Conservation (phyloP, 2,113 vertebrate species). For the Rhombomys opimus region DNA sequence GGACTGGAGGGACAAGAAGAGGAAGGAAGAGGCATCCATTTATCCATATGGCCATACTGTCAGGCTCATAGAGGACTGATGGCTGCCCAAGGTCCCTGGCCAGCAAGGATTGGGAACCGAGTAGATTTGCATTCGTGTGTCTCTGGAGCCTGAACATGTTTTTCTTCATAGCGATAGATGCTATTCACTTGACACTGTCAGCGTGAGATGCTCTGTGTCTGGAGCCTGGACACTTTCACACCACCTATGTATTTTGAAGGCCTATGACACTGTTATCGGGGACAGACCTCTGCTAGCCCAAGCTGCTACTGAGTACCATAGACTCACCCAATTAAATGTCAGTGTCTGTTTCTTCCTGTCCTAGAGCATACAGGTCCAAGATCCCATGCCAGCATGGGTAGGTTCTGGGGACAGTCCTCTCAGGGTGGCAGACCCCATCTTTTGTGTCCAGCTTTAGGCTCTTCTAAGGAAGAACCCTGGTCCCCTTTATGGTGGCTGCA, state of each 20-base stretch:
- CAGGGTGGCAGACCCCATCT: background rate
- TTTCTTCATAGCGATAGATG: background rate
- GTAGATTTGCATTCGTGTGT: fast-evolving
- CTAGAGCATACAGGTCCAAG: background rate
- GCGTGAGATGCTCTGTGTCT: background rate
- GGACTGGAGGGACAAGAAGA: background rate
- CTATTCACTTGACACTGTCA: fast-evolving
- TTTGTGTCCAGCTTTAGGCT: background rate
- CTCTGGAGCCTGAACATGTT: background rate
- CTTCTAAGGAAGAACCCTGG: background rate
- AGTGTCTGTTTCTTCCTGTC: background rate
- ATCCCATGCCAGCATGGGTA: background rate
- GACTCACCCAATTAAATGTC: background rate
- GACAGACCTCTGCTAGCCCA: background rate
- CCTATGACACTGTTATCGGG: background rate
- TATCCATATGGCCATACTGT: background rate
- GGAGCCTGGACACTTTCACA: background rate
- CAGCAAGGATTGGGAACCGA: background rate
- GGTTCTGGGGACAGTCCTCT: background rate
- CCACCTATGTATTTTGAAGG: background rate
- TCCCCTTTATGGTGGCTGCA: background rate
- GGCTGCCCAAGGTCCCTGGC: too few relatives aligned
- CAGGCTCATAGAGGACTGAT: fast-evolving
- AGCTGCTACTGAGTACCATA: background rate
- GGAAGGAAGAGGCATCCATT: background rate